A percentile compares a stretch with the other conserved stretches of the same genome.
Conservation (phyloP, 2,113 vertebrate species). For the Alexandromys fortis region DNA sequence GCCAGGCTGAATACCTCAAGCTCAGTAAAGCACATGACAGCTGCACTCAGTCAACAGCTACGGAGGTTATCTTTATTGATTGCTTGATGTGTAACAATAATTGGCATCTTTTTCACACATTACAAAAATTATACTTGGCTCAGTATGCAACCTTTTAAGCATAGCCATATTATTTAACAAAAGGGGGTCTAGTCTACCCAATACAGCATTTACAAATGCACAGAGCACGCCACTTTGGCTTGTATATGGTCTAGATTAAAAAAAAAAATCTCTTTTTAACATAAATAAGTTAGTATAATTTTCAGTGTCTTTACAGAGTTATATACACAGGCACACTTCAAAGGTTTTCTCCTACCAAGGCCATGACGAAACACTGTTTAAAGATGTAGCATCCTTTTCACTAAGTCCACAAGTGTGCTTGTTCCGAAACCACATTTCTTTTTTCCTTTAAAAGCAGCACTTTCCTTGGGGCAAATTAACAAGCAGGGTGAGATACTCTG, state of each 20-base stretch:
- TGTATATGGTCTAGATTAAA: constrained; percentile 91
- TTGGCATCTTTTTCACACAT: constrained; percentile 90
- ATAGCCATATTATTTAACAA: constrained; percentile 89
- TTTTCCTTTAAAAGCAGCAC: constrained; percentile 63
- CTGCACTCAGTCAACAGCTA: constrained; percentile 80
- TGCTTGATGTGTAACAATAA: constrained; percentile 87
- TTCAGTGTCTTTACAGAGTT: constrained; percentile 99
- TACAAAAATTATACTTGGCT: constrained; percentile 96
- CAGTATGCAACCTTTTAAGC: constrained; percentile 97
- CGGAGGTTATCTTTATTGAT: constrained; percentile 90
- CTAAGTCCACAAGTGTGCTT: constrained; percentile 43
- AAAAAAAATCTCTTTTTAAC: constrained; percentile 91
- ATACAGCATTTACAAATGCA: constrained; percentile 96
- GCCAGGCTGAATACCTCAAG: constrained; percentile 11
- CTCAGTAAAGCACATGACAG: constrained; percentile 76
- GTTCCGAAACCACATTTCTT: not conserved
- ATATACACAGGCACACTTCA: constrained; percentile 97
- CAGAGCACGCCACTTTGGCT: constrained; percentile 96
- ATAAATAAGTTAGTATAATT: constrained; percentile 99
- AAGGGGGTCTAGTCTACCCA: constrained; percentile 86
- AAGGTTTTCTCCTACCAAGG: constrained; percentile 91
- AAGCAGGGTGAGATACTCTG: constrained; percentile 67
- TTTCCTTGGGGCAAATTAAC: constrained; percentile 69
- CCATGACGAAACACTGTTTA: constrained; percentile 90
- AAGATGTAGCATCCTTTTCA: constrained; percentile 88